phyloP scores from a whole-genome alignment of 2,113 vertebrate genomes.

The Felis catus region DNA sequence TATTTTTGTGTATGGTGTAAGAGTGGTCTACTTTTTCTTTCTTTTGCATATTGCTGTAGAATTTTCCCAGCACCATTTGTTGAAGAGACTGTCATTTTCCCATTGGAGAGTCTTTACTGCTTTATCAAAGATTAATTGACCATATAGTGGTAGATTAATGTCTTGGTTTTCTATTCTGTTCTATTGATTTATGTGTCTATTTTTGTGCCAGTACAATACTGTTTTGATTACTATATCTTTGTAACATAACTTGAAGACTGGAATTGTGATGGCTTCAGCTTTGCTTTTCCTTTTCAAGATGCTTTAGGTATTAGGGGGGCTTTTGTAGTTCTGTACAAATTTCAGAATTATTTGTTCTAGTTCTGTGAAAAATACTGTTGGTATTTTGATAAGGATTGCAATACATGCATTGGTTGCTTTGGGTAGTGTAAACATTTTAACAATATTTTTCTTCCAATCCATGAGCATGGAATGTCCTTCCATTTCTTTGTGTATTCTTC shows the following conservation, averaged over 20 bases:
- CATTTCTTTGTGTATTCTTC: background rate
- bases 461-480: background rate
- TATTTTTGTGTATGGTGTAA: background rate
- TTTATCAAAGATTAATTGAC: background rate
- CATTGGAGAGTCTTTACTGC: background rate
- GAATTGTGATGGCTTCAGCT: background rate
- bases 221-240: background rate
- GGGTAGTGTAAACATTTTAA: background rate
- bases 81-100: background rate
- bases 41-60: background rate
- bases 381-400: background rate
- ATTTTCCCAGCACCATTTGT: background rate
- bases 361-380: background rate
- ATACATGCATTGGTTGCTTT: background rate
- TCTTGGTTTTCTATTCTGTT: background rate
- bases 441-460: background rate
- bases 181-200: background rate
- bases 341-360: background rate
- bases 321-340: background rate
- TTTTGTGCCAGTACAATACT: background rate
- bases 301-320: background rate
- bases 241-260: background rate
- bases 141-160: background rate
- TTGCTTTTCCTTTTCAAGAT: background rate
- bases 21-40: background rate